Conservation (phyloP, 1,140 invertebrate species). For the Scylla paramamosain region DNA sequence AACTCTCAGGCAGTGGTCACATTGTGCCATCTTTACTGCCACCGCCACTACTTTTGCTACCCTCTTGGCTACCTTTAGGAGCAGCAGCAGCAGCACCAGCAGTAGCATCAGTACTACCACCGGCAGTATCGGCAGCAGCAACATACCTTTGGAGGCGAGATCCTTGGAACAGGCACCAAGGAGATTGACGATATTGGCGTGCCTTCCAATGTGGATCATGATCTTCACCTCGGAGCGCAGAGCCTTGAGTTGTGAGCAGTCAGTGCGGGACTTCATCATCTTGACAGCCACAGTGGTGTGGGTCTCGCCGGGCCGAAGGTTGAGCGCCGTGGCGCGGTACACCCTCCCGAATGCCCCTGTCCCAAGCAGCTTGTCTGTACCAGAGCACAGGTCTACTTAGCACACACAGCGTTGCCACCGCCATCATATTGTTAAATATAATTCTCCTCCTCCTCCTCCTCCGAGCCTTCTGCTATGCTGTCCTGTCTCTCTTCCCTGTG, state of each 20-base stretch:
- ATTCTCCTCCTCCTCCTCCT: too few relatives aligned
- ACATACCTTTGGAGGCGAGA: conserved; percentile 83
- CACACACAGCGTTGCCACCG: too few relatives aligned
- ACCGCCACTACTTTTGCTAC: too few relatives aligned
- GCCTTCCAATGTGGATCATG: conserved; percentile 95
- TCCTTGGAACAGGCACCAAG: conserved; percentile 96
- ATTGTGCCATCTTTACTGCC: too few relatives aligned
- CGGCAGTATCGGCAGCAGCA: too few relatives aligned
- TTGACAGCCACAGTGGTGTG: conserved; percentile 90
- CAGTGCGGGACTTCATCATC: conserved; percentile 90
- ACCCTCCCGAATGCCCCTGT: conserved; percentile 96
- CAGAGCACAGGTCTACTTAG: not conserved
- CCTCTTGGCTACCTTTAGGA: too few relatives aligned
- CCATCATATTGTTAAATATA: too few relatives aligned
- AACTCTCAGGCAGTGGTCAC: too few relatives aligned
- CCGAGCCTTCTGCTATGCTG: too few relatives aligned
- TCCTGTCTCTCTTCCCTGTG: too few relatives aligned
- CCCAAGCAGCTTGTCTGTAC: conserved; percentile 89
- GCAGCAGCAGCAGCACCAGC: too few relatives aligned
- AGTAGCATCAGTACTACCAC: too few relatives aligned
- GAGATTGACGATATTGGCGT: conserved; percentile 96
- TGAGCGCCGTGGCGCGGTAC: conserved; percentile 89
- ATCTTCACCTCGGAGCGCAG: conserved; percentile 96
- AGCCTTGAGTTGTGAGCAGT: conserved; percentile 87
- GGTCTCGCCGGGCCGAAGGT: conserved; percentile 79